Conservation (phyloP, 2,888 invertebrate genomes). For the Diarsia dahlii region DNA sequence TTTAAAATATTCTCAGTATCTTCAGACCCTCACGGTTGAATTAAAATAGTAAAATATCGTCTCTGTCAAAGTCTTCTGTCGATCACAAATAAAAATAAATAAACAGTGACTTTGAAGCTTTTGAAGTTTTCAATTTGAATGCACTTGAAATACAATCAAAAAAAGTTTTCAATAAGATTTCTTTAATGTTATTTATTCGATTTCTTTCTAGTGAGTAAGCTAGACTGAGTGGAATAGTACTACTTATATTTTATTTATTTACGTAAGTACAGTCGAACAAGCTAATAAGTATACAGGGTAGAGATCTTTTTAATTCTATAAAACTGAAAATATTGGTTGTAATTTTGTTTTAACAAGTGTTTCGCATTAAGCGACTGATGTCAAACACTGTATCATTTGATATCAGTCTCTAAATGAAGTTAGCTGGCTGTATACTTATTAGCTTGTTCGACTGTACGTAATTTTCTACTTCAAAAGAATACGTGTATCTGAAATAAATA, state of each 20-base stretch:
- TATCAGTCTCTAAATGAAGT: too few relatives aligned
- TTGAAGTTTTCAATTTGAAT: conserved; percentile 14
- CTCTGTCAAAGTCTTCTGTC: background rate
- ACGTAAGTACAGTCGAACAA: too few relatives aligned
- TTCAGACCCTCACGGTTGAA: background rate
- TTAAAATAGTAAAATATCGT: background rate
- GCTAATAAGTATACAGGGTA: too few relatives aligned
- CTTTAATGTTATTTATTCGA: conserved; percentile 18
- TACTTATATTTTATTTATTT: conserved; percentile 12
- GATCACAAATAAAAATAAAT: conserved; percentile 12
- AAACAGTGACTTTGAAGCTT: background rate
- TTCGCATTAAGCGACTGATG: too few relatives aligned
- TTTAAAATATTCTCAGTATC: background rate
- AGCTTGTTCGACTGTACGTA: too few relatives aligned
- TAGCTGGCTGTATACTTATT: too few relatives aligned
- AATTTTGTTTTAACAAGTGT: too few relatives aligned
- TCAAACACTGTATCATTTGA: too few relatives aligned
- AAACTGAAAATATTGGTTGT: too few relatives aligned
- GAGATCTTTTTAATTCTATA: too few relatives aligned
- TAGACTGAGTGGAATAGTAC: background rate
- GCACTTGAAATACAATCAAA: background rate
- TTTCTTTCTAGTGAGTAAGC: conserved; percentile 17
- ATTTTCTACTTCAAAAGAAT: background rate
- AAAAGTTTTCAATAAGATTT: conserved; percentile 19
- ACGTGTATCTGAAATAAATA: background rate